phyloP scores from a whole-genome alignment of 2,888 invertebrate genomes.

The Himalopsyche anomala region DNA sequence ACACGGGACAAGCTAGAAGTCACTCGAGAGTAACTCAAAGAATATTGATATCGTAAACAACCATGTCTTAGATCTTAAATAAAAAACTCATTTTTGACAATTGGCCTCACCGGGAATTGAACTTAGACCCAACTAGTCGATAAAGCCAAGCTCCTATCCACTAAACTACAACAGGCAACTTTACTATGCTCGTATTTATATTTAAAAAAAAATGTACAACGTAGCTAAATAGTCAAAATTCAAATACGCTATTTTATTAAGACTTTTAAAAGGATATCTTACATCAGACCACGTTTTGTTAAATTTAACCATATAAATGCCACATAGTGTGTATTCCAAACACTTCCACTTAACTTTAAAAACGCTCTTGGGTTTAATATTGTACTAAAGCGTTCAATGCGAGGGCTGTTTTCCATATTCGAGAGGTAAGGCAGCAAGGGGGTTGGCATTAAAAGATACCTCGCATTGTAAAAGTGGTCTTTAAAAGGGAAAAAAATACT shows the following conservation, averaged over 20 bases:
- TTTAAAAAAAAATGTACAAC: too few species aligned
- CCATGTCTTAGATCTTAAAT: too few species aligned
- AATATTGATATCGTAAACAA: too few species aligned
- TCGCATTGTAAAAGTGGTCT: slow-evolving; percentile 9
- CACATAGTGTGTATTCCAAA: slow-evolving; percentile 21
- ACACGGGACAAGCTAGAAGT: too few species aligned
- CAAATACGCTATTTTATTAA: slow-evolving; percentile 1
- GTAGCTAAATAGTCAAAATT: background rate
- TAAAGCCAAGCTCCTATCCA: too few species aligned
- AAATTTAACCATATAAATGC: slow-evolving; percentile 30
- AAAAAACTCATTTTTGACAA: too few species aligned
- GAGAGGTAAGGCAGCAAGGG: slow-evolving; percentile 11
- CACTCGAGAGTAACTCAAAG: too few species aligned
- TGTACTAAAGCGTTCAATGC: slow-evolving; percentile 56
- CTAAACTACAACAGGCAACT: too few species aligned
- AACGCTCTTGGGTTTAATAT: slow-evolving; percentile 63
- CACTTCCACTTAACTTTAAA: slow-evolving; percentile 55
- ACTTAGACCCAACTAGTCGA: too few species aligned
- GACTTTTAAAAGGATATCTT: background rate
- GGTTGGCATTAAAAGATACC: slow-evolving; percentile 12
- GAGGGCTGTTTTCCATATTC: slow-evolving; percentile 45
- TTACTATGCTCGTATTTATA: too few species aligned
- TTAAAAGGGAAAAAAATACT: background rate
- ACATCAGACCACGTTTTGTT: slow-evolving; percentile 3
- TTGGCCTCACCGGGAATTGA: too few species aligned